Percentiles rank a stretch among this genome's conserved stretches.
Evolutionary conservation across 2,888 invertebrate species (phyloP).

Genomic region (Leucoma salicis): DNA sequence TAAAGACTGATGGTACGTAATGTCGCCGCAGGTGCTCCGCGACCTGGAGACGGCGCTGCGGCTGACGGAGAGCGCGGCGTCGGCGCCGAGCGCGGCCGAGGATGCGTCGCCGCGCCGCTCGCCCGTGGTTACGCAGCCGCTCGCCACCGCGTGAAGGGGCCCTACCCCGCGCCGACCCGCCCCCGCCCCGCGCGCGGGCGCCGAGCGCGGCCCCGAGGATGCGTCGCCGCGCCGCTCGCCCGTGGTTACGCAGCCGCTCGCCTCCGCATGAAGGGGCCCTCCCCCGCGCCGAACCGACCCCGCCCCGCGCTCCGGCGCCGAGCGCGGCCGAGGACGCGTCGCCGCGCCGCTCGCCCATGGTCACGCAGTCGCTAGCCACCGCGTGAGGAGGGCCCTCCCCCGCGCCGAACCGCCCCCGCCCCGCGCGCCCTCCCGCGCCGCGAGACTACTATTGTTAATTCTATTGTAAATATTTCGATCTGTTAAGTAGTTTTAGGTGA

Average conservation of each 20-base stretch:
- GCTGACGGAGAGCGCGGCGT: conserved; percentile 67
- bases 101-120: conserved; percentile 76
- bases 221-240: conserved; percentile 77
- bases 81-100: conserved; percentile 76
- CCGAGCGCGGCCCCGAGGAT: conserved; percentile 71
- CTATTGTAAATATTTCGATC: conserved; percentile 80
- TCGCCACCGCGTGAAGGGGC: conserved; percentile 61
- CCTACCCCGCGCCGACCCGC: conserved; percentile 74
- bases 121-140: conserved; percentile 81
- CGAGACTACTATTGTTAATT: conserved; percentile 67
- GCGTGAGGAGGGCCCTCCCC: conserved; percentile 48
- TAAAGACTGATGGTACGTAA: too few species aligned
- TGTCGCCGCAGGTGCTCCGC: conserved; percentile 84
- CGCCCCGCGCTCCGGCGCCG: conserved; percentile 79
- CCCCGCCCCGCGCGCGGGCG: conserved; percentile 72
- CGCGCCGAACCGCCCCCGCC: conserved; percentile 76
- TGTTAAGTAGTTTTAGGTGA: conserved; percentile 81
- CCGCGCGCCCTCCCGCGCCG: conserved; percentile 31
- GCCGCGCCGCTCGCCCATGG: conserved; percentile 80
- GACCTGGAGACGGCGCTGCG: conserved; percentile 94
- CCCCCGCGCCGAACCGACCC: conserved; percentile 76
- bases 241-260: conserved; percentile 78
- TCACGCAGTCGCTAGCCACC: conserved; percentile 73
- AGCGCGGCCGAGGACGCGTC: conserved; percentile 77
- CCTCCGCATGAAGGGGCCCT: conserved; percentile 55